Conservation (phyloP, 2,113 vertebrate species). For the Psilopogon haemacephalus region DNA sequence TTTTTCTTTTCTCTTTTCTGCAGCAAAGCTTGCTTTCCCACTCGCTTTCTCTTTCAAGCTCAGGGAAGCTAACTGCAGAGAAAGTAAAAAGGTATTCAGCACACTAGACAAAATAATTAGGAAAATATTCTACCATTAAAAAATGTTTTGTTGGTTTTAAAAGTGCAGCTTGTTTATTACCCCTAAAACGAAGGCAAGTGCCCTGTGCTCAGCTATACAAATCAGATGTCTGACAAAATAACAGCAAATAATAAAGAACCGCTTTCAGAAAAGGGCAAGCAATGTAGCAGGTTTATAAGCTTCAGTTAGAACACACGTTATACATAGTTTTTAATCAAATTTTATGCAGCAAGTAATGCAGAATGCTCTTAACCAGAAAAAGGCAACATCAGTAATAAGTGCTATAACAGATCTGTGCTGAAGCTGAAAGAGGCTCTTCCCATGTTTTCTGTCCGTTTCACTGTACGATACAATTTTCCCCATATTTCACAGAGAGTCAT, state of each 20-base stretch:
- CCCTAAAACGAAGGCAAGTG: neutral
- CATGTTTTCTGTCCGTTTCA: neutral
- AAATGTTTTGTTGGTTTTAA: neutral
- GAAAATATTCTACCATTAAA: constrained; percentile 33
- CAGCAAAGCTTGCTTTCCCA: constrained; percentile 53
- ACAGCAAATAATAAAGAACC: constrained; percentile 20
- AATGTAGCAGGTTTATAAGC: constrained; percentile 1
- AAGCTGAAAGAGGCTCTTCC: neutral
- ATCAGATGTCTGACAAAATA: constrained; percentile 39
- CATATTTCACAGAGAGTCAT: neutral
- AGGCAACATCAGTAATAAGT: neutral
- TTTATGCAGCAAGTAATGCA: constrained; percentile 21
- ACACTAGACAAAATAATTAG: constrained; percentile 30
- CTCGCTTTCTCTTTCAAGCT: constrained; percentile 37
- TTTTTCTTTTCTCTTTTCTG: neutral
- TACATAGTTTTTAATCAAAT: neutral
- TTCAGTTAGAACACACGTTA: neutral
- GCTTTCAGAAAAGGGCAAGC: constrained; percentile 42
- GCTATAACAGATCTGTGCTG: neutral
- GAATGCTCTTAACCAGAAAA: constrained; percentile 24
- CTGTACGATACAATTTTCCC: neutral
- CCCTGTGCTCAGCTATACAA: constrained; percentile 20
- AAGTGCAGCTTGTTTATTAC: constrained; percentile 33
- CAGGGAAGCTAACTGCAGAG: constrained; percentile 51
- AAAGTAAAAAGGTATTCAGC: constrained; percentile 52